A percentile compares a stretch with the other conserved stretches of the same genome.
phyloP scores from a whole-genome alignment of 1,140 invertebrate genomes.

The Drosophila ironensis region DNA sequence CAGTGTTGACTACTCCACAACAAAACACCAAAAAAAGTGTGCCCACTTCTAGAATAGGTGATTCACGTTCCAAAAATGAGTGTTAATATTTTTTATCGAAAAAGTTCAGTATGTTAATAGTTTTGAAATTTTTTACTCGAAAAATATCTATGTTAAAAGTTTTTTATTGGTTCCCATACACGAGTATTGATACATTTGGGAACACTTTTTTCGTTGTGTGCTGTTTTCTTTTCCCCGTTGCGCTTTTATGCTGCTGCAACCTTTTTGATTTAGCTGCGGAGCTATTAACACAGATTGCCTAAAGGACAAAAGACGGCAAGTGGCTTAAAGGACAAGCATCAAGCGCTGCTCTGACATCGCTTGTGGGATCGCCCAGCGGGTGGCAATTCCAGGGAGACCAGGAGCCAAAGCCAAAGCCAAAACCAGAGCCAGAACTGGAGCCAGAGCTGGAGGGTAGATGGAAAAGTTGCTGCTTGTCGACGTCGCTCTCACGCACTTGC shows the following conservation, averaged over 20 bases:
- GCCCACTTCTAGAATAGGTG: no score
- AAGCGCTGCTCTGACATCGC: constrained; percentile 41
- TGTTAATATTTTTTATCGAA: no score
- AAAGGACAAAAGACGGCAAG: constrained; percentile 70
- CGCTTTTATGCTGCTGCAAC: constrained; percentile 29
- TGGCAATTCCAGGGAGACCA: background rate
- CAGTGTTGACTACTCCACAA: no score
- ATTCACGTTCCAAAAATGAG: no score
- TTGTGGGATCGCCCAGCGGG: no score
- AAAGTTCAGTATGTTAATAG: no score
- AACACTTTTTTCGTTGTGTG: constrained; percentile 18
- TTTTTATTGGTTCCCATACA: no score
- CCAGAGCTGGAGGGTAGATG: constrained; percentile 23
- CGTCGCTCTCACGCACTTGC: constrained; percentile 37
- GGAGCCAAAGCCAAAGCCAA: background rate
- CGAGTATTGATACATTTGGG: background rate
- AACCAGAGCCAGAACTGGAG: background rate
- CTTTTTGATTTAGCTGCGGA: constrained; percentile 71
- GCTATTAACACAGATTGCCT: constrained; percentile 77
- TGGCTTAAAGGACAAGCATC: constrained; percentile 69
- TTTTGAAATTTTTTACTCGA: no score
- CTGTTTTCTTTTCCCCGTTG: constrained; percentile 1
- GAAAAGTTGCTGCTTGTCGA: constrained; percentile 46
- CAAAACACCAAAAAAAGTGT: no score
- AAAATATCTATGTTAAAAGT: no score